Evolutionary conservation across 2,797 vertebrate genomes (phyloP).

Genomic region (Anguilla anguilla): DNA sequence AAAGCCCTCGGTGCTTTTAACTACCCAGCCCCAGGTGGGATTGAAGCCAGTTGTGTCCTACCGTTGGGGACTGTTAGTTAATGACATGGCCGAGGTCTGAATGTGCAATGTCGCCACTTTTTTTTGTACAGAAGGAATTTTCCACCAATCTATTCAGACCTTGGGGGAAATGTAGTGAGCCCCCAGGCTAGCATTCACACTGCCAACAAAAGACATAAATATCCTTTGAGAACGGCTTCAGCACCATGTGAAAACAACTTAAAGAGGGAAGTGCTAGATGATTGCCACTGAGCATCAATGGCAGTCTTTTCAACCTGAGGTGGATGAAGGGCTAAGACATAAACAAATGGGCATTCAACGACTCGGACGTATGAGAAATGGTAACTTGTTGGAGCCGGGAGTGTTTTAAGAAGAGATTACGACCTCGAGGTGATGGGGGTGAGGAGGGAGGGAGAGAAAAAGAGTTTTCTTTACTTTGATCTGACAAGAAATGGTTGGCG

Average conservation of each 20-base stretch:
- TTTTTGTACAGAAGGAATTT: background rate
- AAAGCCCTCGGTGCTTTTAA: background rate
- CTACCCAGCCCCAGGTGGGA: background rate
- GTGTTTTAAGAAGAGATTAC: slow-evolving; percentile 43
- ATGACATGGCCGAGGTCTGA: background rate
- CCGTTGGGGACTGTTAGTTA: background rate
- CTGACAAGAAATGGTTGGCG: slow-evolving; percentile 28
- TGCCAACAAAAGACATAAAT: slow-evolving; percentile 8
- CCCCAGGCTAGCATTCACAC: background rate
- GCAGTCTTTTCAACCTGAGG: background rate
- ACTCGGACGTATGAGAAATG: slow-evolving; percentile 57
- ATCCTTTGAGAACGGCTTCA: background rate
- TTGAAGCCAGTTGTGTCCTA: background rate
- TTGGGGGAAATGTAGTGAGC: background rate
- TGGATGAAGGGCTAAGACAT: background rate
- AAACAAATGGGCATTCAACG: slow-evolving; percentile 46
- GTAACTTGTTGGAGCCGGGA: background rate
- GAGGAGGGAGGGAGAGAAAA: slow-evolving; percentile 32
- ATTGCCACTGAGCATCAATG: background rate
- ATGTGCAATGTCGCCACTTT: background rate
- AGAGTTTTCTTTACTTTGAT: slow-evolving; percentile 59
- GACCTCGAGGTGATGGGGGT: slow-evolving; percentile 55
- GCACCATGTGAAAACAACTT: background rate
- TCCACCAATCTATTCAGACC: background rate
- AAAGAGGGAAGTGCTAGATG: background rate